Evolutionary conservation across 1,140 invertebrate genomes (phyloP).

Genomic region (Drosophila ogumai): DNA sequence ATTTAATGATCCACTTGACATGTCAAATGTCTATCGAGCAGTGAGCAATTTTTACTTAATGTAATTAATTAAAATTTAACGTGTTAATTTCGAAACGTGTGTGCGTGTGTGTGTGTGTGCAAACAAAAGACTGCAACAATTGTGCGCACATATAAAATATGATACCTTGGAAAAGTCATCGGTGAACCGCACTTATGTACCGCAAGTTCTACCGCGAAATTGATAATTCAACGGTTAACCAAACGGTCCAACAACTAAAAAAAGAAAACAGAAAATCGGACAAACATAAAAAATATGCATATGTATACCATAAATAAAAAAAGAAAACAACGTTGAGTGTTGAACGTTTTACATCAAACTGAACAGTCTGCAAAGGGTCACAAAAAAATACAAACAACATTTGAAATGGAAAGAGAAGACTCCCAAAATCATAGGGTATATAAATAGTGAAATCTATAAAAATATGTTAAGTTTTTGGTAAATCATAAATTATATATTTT

Average conservation of each 20-base stretch:
- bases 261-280: slow-evolving; percentile 32
- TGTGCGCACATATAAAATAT: slow-evolving; percentile 55
- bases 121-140: slow-evolving; percentile 47
- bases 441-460: no score
- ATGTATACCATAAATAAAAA: slow-evolving; percentile 24
- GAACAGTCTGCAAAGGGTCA: slow-evolving; percentile 24
- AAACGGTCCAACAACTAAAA: slow-evolving; percentile 70
- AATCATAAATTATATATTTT: not conserved
- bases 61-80: slow-evolving; percentile 81
- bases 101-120: slow-evolving; percentile 5
- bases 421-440: not conserved
- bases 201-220: slow-evolving; percentile 84
- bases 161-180: slow-evolving; percentile 84
- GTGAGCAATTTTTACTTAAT: slow-evolving; percentile 74
- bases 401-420: not conserved
- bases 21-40: slow-evolving; percentile 60
- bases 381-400: slow-evolving; percentile 44
- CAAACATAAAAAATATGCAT: slow-evolving; percentile 18
- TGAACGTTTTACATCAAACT: slow-evolving; percentile 73
- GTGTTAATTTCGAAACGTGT: slow-evolving; percentile 64
- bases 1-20: slow-evolving; percentile 71
- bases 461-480: no score
- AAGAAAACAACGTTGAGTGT: slow-evolving; percentile 40
- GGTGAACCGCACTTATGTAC: slow-evolving; percentile 84
- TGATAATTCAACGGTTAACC: slow-evolving; percentile 85